Evolutionary conservation across 2,797 vertebrate species (phyloP).

Genomic region (Scleropages formosus): DNA sequence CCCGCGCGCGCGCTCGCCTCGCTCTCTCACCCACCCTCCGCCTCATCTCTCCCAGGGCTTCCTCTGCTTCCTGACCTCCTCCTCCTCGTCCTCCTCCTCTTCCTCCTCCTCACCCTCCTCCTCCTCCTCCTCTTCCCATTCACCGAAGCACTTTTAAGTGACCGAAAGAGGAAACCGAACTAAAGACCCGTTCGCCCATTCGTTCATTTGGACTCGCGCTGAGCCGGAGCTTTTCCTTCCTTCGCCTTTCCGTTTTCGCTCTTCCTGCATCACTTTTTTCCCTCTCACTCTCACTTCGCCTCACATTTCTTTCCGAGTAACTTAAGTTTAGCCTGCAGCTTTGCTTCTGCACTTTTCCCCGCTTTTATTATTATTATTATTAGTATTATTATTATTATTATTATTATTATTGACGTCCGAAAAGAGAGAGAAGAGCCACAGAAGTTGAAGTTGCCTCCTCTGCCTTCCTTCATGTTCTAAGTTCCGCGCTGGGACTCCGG

Average conservation of each 20-base stretch:
- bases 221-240: conserved; percentile 14
- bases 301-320: background rate
- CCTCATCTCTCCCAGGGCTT: conserved; percentile 34
- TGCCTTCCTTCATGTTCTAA: conserved; percentile 37
- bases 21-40: conserved; percentile 40
- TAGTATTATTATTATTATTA: conserved; percentile 11
- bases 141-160: conserved; percentile 38
- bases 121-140: conserved; percentile 34
- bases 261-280: conserved; percentile 18
- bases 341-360: conserved; percentile 7
- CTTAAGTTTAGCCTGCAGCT: background rate
- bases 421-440: conserved; percentile 50
- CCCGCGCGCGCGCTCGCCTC: conserved; percentile 28
- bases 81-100: conserved; percentile 31
- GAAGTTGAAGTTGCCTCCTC: conserved; percentile 48
- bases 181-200: conserved; percentile 22
- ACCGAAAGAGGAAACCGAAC: conserved; percentile 37
- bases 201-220: background rate
- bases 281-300: background rate
- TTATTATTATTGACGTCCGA: conserved; percentile 38
- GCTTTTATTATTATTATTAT: conserved; percentile 25
- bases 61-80: conserved; percentile 36
- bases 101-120: conserved; percentile 28
- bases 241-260: background rate
- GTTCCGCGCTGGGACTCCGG: conserved; percentile 48